Evolutionary conservation across 2,113 vertebrate species (phyloP), one percentile per base, ranked within the genome.

Genomic region (Centrocercus urophasianus): DNA sequence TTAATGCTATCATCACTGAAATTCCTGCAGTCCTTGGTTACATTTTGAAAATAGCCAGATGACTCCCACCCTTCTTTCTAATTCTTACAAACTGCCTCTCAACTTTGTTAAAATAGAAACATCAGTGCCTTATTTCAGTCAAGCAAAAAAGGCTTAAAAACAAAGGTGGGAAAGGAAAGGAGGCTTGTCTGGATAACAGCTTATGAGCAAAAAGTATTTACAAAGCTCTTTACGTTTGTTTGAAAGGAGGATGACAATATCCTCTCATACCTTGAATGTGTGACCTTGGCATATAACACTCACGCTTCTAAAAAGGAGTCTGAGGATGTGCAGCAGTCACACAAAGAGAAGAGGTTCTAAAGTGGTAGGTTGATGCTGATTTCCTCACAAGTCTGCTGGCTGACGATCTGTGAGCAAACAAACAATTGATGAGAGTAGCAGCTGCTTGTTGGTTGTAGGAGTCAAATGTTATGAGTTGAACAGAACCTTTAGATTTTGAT

Each of bases 61-160:
- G 50, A 90, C 89, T 89, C 87, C 74, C 18, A 69, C 50, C 25
- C 64, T 86, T 83, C 50, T 83, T 77, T 34, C 25, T 93, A 91
- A 85, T 82, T 95, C 79, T 95, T 87, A 79, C 64, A 92, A 89
- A 95, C 91, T 63, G 40, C 69, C 73, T 91, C 61, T 94, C 75
- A 78, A 47, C 28, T 15, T 70, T 27, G n/a, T 83, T 22, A 34
- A 57, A 61, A n/a, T 47, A 43, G 72, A 83, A 93, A 77, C 34
- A 42, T 78, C 5, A 47, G 64, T 57, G 32, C 76, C 64, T 67
- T 84, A 77, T 77, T 93, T 92, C 79, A 87, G 18, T 24, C 40
- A 5, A 72, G 25, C 8, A 10, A 93, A 64, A 93, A 88, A 71
- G 50, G 30, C 47, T 88, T 84, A 32, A 86, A 78, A 70, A 54